A percentile compares a stretch with the other conserved stretches of the same genome.
Conservation (phyloP, 2,113 vertebrate genomes). For the Dolichotis patagonum region DNA sequence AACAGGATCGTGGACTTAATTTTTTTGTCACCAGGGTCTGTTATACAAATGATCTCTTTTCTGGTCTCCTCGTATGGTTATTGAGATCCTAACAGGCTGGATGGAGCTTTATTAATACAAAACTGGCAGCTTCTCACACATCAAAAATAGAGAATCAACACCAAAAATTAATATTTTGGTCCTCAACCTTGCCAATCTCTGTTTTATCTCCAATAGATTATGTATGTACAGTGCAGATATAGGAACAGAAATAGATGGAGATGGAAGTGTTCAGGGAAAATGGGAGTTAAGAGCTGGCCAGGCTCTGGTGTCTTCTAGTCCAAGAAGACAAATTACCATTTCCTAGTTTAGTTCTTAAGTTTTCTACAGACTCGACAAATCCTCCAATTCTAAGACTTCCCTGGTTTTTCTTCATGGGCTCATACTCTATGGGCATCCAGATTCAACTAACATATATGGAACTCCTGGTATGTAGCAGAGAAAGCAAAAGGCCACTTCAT, state of each 20-base stretch:
- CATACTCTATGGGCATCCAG: background rate
- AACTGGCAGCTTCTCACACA: constrained; percentile 27
- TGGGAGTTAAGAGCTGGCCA: background rate
- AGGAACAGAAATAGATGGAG: background rate
- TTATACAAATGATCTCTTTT: background rate
- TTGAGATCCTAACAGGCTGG: background rate
- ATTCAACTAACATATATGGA: background rate
- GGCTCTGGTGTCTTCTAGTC: constrained; percentile 5
- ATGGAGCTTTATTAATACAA: constrained; percentile 57
- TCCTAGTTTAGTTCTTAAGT: background rate
- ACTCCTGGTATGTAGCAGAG: background rate
- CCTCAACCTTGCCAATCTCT: background rate
- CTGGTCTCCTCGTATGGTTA: background rate
- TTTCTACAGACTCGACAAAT: background rate
- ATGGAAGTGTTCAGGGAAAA: background rate
- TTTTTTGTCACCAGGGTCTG: background rate
- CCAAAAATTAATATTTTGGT: constrained; percentile 12
- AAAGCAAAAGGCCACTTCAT: background rate
- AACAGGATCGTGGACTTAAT: constrained; percentile 35
- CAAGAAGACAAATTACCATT: background rate
- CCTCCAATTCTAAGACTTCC: background rate
- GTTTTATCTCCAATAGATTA: background rate
- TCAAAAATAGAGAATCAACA: background rate
- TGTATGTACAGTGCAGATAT: background rate
- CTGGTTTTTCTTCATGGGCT: background rate